These are phyloP conservation scores for Anser cygnoides DNA, from an alignment of 2,113 vertebrate genomes.

Conservation along the genomic window DNA sequence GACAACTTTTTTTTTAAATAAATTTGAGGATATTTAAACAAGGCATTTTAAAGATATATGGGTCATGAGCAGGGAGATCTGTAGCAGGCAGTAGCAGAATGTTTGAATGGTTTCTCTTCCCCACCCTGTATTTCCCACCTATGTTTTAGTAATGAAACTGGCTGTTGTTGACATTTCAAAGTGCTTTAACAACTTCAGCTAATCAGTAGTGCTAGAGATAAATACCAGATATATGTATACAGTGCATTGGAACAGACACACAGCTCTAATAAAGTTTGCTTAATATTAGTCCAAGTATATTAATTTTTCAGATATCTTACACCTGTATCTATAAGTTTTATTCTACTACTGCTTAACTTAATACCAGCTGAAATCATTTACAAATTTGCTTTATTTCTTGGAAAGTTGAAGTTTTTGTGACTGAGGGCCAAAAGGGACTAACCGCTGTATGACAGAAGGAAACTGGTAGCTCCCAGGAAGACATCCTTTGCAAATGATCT, in stretches of 20 bases:
- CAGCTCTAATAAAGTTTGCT: background rate
- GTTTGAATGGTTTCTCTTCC: background rate
- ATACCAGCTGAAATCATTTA: background rate
- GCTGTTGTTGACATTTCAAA: background rate
- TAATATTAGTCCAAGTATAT: background rate
- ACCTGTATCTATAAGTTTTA: background rate
- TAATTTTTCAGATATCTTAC: background rate
- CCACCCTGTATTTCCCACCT: background rate
- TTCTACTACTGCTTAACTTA: background rate
- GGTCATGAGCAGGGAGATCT: background rate
- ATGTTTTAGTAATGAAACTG: background rate
- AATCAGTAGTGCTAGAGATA: background rate
- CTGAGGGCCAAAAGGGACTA: background rate
- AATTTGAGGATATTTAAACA: slow-evolving; percentile 55
- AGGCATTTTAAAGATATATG: slow-evolving; percentile 42
- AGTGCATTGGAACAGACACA: background rate
- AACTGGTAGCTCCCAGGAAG: background rate
- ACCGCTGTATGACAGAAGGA: background rate
- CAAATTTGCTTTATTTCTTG: background rate
- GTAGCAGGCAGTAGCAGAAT: background rate
- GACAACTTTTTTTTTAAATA: slow-evolving; percentile 12
- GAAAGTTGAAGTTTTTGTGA: background rate
- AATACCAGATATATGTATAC: background rate
- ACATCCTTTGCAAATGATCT: background rate
- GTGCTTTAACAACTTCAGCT: background rate